Base-by-base conservation (phyloP, 2,797 vertebrate genomes). In the Gymnodraco acuticeps region DNA sequence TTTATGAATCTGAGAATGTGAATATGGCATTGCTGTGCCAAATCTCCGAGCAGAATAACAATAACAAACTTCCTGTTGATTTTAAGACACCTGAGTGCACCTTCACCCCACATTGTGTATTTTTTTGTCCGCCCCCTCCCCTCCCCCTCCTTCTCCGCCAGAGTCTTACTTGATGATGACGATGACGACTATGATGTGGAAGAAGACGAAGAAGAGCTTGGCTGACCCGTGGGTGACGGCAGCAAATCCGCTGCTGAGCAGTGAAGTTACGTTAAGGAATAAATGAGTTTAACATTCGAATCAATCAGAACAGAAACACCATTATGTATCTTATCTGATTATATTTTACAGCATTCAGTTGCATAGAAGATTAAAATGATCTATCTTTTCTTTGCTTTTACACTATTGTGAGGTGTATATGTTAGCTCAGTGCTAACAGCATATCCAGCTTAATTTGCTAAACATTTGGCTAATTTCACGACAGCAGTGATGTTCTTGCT, bases 121-220 rank as follows among this genome's bases (percentile, higher is more conserved):
- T 23, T 11, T 0, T 23, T 11, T 27, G 13, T 45, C 42, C 14
- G 8, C 20, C 47, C 33, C 16, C 48, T n/a, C 48, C 19, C 31
- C 9, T 64, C 33, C 63, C 52, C 31, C 45, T 45, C 33, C 48
- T 15, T 12, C 9, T 64, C 38, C 48, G 42, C 31, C 45, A 16
- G 13, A 61, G 42, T 93, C 96, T 91, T 95, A 99, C 97, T 99
- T 98, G 82, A 99, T 95, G 55, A 99, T 96, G 83, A 99, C 92
- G 76, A 99, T 99, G 87, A 98, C 96, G 2, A 97, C 96, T 47
- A 96, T 78, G 0, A 98, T 85, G 87, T 99, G 98, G 89, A 99
- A 98, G 38, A 95, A 51, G 17, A 99, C 84, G 73, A 99, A 99
- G 86, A 95, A 99, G 73, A 99, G 84, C 84, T 95, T 93, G 12